Conservation (phyloP, 1,140 invertebrate species). For the Pygmarrhopalites habei region DNA sequence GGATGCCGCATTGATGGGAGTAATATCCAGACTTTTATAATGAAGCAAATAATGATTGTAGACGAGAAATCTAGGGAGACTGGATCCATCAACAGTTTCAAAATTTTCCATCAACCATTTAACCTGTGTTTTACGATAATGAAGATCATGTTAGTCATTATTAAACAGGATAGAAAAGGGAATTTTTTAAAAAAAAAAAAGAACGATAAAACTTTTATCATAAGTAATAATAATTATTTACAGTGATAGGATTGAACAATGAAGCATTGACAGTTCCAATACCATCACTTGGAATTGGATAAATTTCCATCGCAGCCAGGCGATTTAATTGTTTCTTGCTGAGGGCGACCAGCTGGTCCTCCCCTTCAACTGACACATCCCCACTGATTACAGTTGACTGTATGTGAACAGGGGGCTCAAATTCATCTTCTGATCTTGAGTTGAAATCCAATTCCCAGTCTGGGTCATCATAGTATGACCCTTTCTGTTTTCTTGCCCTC, state of each 20-base stretch:
- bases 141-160: too few relatives aligned
- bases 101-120: slow-evolving; percentile 29
- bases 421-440: neutral
- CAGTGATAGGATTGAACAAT: slow-evolving; percentile 11
- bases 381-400: neutral
- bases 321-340: slow-evolving; percentile 15
- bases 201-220: neutral
- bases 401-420: neutral
- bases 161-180: too few relatives aligned
- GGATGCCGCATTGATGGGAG: slow-evolving; percentile 26
- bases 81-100: slow-evolving; percentile 18
- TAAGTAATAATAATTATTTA: neutral
- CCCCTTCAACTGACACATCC: neutral
- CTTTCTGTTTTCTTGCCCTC: too few relatives aligned
- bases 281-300: slow-evolving; percentile 8
- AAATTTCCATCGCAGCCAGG: slow-evolving; percentile 12
- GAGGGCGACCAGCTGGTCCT: neutral
- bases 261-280: slow-evolving; percentile 14
- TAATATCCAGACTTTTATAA: slow-evolving; percentile 21
- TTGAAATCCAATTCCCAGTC: neutral
- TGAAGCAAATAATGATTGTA: slow-evolving; percentile 28
- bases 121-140: slow-evolving; percentile 10
- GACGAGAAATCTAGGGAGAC: slow-evolving; percentile 17
- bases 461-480: neutral
- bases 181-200: too few relatives aligned